These are phyloP conservation scores for Odontophorus gujanensis DNA, from an alignment of 2,113 vertebrate genomes.

Conservation along the genomic window DNA sequence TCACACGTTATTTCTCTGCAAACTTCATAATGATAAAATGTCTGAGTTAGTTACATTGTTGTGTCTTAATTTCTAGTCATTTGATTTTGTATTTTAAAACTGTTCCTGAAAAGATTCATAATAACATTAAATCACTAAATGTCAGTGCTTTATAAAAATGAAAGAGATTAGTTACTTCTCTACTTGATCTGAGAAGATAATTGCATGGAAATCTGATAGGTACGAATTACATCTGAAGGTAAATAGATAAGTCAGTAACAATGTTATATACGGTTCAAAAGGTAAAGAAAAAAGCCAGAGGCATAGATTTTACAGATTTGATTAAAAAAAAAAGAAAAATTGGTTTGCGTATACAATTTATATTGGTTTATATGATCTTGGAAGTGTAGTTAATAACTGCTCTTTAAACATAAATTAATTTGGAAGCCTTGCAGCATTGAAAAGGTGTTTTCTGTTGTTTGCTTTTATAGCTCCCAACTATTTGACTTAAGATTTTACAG, in stretches of 20 bases:
- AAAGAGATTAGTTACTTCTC: slow-evolving; percentile 57
- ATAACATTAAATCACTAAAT: slow-evolving; percentile 67
- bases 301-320: background rate
- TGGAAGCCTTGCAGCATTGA: background rate
- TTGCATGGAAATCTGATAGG: slow-evolving; percentile 45
- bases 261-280: background rate
- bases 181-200: slow-evolving; percentile 54
- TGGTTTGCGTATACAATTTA: background rate
- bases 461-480: background rate
- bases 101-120: slow-evolving; percentile 47
- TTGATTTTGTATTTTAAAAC: slow-evolving; percentile 59
- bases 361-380: slow-evolving; percentile 2
- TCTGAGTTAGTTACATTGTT: slow-evolving; percentile 12
- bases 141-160: slow-evolving; percentile 54
- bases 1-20: background rate
- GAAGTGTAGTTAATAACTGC: background rate
- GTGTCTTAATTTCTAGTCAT: slow-evolving; percentile 50
- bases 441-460: background rate
- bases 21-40: background rate
- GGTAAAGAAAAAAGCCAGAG: slow-evolving; percentile 5
- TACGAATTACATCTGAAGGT: slow-evolving; percentile 40
- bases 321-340: background rate
- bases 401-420: background rate
- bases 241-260: slow-evolving; percentile 35
- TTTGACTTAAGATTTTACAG: background rate